A percentile compares a stretch with the other conserved stretches of the same genome.
Conservation (phyloP, 2,888 invertebrate species). For the Fabriciana adippe region DNA sequence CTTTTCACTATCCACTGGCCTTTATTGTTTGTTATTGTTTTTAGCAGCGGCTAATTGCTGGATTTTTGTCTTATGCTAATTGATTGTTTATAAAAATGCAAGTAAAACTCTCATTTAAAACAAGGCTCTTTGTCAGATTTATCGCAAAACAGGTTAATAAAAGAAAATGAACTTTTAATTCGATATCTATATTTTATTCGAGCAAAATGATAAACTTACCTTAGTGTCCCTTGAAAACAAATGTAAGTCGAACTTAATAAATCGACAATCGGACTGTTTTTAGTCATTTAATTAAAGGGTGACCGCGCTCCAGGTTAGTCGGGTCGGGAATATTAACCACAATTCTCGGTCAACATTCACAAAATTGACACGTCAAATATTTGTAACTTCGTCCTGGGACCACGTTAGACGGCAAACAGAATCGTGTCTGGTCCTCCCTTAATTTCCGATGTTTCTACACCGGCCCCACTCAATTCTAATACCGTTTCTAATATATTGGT, state of each 20-base stretch:
- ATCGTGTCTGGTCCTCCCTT: conserved; percentile 81
- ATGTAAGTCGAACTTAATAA: conserved; percentile 53
- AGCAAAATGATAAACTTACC: no score
- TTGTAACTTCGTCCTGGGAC: conserved; percentile 82
- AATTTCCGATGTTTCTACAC: conserved; percentile 80
- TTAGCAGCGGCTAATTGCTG: conserved; percentile 38
- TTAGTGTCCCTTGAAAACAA: not conserved
- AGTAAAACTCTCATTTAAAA: not conserved
- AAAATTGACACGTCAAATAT: conserved; percentile 84
- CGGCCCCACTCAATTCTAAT: conserved; percentile 48
- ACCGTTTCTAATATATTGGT: conserved; percentile 50
- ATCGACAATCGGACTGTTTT: conserved; percentile 75
- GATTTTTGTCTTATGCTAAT: conserved; percentile 34
- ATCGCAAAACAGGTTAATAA: no score
- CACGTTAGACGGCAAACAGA: conserved; percentile 81
- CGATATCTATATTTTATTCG: not conserved
- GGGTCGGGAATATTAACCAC: conserved; percentile 81
- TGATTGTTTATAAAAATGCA: conserved; percentile 22
- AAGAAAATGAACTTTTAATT: no score
- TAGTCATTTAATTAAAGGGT: conserved; percentile 79
- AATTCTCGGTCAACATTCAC: conserved; percentile 82
- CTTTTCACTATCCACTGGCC: conserved; percentile 64
- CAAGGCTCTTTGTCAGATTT: not conserved
- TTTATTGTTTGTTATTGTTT: conserved; percentile 54
- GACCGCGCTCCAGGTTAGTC: conserved; percentile 68